Base-by-base conservation (phyloP, 2,888 invertebrate genomes). In the Mythimna albipuncta region DNA sequence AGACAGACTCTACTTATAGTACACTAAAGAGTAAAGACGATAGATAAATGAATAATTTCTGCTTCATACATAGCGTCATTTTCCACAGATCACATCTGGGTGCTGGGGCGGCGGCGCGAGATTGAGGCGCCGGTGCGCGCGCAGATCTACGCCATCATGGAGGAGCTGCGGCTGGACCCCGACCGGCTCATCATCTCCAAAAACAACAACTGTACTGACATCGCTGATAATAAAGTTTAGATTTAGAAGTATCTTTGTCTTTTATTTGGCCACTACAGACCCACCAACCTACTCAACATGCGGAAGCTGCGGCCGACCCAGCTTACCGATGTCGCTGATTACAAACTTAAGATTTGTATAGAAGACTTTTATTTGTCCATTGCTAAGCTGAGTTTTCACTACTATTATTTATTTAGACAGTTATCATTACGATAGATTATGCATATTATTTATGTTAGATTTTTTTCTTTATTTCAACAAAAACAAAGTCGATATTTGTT, bases 181-280 rank as follows among this genome's bases (percentile, higher is more conserved):
- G 98, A 98, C 90, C 95, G 98, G 81, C 96, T 98, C 80, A 97
- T 98, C 82, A 94, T 98, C 78, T 97, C 98, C 85, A 97, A 97
- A 92, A 98, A 97, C 91, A 95, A 94, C 85, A 97, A 97, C 90
- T 98, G 98, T 91, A 93, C 94, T 1, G 54, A 68, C n/a, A 16
- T 75, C 19, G 47, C 66, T 69, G 61, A 80, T 71, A 83, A 79
- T 81, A 80, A 72, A 83, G 32, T 79, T 68, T 82, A 83, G 69
- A 62, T 54, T 67, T 58, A 59, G 67, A 41, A 9, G 41, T 41
- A 73, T 9, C 7, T 47, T 4, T 3, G 32, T 32, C 4, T 75
- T 66, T 76, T 69, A 59, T 75, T 78, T 21, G 19, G 2, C 16
- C 10, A 11, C 44, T 19, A n/a, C 19, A n/a, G n/a, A n/a, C 50